Base-by-base conservation (phyloP, 1,140 invertebrate genomes). In the Brachionus manjavacas region DNA sequence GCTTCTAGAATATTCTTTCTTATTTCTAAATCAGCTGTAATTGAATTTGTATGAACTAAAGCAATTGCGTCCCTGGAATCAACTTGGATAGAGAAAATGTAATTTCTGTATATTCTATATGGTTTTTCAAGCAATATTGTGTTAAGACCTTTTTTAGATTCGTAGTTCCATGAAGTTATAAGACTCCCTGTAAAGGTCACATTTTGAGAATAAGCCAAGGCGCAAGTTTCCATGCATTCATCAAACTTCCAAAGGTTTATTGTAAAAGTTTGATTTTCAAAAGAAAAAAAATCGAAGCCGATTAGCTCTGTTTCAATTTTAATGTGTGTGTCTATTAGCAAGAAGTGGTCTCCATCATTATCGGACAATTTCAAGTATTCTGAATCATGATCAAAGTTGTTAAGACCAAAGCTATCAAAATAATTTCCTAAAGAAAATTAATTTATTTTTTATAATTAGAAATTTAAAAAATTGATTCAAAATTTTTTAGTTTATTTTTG, bases 231-330 rank as follows among this genome's bases (percentile, higher is more conserved):
- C 2, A 20, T 43, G 2, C 68, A 41, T 9, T 72, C 39, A 39
- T 20, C 16, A 41, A 16, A 39, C 4, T n/a, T n/a, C 68, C 68
- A 72, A 8, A 72, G 16, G 41, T 72, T 72, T 39, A 72, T 41
- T 3, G 7, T 35, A n/a, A 72, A n/a, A 16, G 35, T 14, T 39
- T 11, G 4, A 6, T 35, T 20, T 16, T 43, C 35, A n/a, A 41
- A 11, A 43, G 68, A 35, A 72, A n/a, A 35, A 43, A 39, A 76
- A 14, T 76, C 72, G 16, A 76, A 76, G 25, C 72, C 72, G 9
- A 76, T 76, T 49, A 76, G 11, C 25, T 49, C 25, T 49, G 43
- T 25, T 49, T 76, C 72, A 49, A 76, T 49, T 25, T 76, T 76
- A 14, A 76, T 12, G 7, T 14, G 16, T 8, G 72, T 49, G 14